Percentiles rank a stretch among this genome's conserved stretches.
Evolutionary conservation across 2,113 vertebrate genomes (phyloP).

Genomic region (Perccottus glenii): DNA sequence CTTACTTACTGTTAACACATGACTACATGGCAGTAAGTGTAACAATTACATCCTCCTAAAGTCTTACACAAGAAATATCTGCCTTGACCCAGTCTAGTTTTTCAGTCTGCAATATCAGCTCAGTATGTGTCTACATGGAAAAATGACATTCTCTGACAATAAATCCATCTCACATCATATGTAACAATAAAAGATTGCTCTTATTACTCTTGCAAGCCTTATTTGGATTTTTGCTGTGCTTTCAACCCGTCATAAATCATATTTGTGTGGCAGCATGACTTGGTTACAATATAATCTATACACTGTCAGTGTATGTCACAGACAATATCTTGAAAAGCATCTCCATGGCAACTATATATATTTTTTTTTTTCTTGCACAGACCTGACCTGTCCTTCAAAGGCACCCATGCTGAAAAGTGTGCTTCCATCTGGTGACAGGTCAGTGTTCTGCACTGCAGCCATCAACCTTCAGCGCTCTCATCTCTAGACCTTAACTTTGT

Average conservation of each 20-base stretch:
- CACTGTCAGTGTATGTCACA: constrained; percentile 28
- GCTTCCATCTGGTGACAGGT: constrained; percentile 20
- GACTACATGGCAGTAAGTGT: neutral
- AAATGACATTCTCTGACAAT: constrained; percentile 12
- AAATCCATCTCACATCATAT: constrained; percentile 23
- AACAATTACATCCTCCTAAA: neutral
- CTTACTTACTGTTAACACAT: too few relatives aligned
- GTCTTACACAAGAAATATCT: neutral
- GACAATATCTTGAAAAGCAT: constrained; percentile 9
- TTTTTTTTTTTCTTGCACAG: constrained; percentile 21
- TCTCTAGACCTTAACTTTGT: neutral
- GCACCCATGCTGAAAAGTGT: constrained; percentile 1
- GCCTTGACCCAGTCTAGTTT: neutral
- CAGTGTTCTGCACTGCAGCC: constrained; percentile 1
- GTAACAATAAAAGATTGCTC: constrained; percentile 33
- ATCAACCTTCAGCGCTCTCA: neutral
- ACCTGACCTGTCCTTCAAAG: constrained; percentile 1
- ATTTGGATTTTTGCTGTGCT: constrained; percentile 33
- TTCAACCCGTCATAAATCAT: constrained; percentile 31
- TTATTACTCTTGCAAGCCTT: constrained; percentile 40
- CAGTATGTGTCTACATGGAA: constrained; percentile 9
- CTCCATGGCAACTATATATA: constrained; percentile 36
- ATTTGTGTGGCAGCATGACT: neutral
- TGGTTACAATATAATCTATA: constrained; percentile 11
- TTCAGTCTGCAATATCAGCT: neutral